Percentiles rank a stretch among this genome's conserved stretches.
phyloP scores from a whole-genome alignment of 2,888 invertebrate species.

The Chironomus tentans region DNA sequence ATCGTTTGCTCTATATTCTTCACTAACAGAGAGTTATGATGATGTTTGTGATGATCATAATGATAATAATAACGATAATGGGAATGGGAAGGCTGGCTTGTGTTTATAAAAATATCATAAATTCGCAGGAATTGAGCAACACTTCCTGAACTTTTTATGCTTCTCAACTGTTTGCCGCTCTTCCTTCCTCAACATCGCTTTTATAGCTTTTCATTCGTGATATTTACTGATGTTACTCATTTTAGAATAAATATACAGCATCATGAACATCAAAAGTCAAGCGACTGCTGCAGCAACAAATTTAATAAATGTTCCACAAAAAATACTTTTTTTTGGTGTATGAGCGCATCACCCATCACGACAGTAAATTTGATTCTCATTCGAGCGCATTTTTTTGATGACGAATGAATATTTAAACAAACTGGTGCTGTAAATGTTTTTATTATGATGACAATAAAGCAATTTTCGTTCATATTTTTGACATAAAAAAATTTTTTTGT shows the following conservation, averaged over 20 bases:
- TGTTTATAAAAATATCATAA: neutral
- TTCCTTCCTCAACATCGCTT: neutral
- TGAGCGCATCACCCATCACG: too few relatives aligned
- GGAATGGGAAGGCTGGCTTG: too few relatives aligned
- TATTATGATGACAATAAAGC: slow-evolving; percentile 4
- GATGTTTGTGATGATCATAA: too few relatives aligned
- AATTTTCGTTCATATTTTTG: neutral
- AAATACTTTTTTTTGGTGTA: too few relatives aligned
- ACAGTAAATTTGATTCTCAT: neutral
- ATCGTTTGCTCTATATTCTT: too few relatives aligned
- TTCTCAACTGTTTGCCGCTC: neutral
- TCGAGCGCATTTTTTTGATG: neutral
- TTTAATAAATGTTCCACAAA: neutral
- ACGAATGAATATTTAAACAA: neutral
- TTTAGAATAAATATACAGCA: neutral
- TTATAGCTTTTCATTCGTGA: neutral
- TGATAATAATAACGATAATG: too few relatives aligned
- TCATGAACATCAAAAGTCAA: neutral
- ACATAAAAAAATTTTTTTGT: too few relatives aligned
- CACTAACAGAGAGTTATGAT: too few relatives aligned
- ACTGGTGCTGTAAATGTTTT: neutral
- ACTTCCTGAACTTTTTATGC: neutral
- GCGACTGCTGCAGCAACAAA: neutral
- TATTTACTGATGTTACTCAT: neutral
- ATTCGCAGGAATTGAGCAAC: neutral